A percentile compares a stretch with the other conserved stretches of the same genome.
phyloP scores from a whole-genome alignment of 2,888 invertebrate genomes.

The Tetranychus piercei region DNA sequence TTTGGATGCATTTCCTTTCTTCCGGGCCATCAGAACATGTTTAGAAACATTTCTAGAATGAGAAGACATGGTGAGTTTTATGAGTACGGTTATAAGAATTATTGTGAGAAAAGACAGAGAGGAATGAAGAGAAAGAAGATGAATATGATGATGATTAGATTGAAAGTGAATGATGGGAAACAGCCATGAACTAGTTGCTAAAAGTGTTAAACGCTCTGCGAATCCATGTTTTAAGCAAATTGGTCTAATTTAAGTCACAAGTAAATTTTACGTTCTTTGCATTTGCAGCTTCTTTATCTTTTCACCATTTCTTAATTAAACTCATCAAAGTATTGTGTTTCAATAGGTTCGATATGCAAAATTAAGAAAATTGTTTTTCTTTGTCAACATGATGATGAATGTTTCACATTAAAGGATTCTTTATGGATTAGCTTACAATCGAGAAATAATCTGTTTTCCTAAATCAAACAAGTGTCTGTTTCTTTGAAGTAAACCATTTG shows the following conservation, averaged over 20 bases:
- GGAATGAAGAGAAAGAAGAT: neutral
- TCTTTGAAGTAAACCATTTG: too few relatives aligned
- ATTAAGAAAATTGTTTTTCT: too few relatives aligned
- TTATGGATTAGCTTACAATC: too few relatives aligned
- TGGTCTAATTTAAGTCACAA: neutral
- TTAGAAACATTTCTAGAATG: neutral
- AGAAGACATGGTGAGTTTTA: too few relatives aligned
- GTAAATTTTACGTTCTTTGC: neutral
- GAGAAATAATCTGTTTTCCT: too few relatives aligned
- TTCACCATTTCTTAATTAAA: neutral
- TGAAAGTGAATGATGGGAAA: neutral
- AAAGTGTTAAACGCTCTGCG: neutral
- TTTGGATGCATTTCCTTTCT: neutral
- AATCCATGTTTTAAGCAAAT: neutral
- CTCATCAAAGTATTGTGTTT: too few relatives aligned
- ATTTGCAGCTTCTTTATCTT: neutral
- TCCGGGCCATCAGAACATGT: conserved; percentile 1
- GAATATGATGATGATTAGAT: neutral
- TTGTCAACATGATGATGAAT: too few relatives aligned
- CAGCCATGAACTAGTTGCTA: neutral
- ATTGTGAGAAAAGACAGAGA: neutral
- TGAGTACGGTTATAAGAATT: too few relatives aligned
- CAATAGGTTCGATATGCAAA: too few relatives aligned
- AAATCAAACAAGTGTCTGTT: too few relatives aligned
- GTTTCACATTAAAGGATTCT: too few relatives aligned